Evolutionary conservation across 2,888 invertebrate species (phyloP), one percentile per base, ranked within the genome.

Genomic region (Mesochorus sp.): DNA sequence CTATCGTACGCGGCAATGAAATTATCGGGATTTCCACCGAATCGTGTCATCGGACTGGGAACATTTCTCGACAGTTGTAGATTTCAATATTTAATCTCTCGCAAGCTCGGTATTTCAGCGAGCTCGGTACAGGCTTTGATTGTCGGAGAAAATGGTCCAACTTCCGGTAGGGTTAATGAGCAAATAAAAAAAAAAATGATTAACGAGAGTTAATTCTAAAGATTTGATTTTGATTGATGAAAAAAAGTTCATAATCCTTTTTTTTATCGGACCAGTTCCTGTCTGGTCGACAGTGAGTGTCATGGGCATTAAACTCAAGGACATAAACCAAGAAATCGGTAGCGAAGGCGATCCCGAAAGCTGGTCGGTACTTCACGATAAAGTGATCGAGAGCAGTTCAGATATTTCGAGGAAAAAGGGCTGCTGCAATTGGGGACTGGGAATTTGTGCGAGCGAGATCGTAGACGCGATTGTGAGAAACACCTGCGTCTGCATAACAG

Each of bases 241-340:
- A 24, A 42, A 64, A 10, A 2, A 42, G 31, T 8, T 4, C 10
- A 24, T 8, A 31, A 0, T 6, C 26, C n/a, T 34, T 8, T n/a
- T n/a, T n/a, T 64, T 64, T 34, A 34, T 34, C 12, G 39, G 14
- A 12, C 19, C 37, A 90, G 93, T 93, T 76, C 92, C 93, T 3
- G 92, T 94, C 26, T 94, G 93, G 93, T 93, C 93, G 66, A 91
- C 93, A 26, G 93, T 92, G 34, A 92, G 93, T 80, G 92, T 94
- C 12, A 93, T 93, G 82, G 93, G 93, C 49, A 93, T 93, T 49
- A 90, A 91, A 66, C 88, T 93, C 61, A 88, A 88, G 78, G 92
- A 92, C 78, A 87, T 93, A 64, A 91, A 92, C 81, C 92, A 92
- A 26, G 89, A 91, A 49, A 91, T 92, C 68, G 93, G 93, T n/a